A percentile compares a stretch with the other conserved stretches of the same genome.
These are phyloP conservation scores for Erebia aethiops DNA, from an alignment of 2,888 invertebrate genomes.

Conservation along the genomic window DNA sequence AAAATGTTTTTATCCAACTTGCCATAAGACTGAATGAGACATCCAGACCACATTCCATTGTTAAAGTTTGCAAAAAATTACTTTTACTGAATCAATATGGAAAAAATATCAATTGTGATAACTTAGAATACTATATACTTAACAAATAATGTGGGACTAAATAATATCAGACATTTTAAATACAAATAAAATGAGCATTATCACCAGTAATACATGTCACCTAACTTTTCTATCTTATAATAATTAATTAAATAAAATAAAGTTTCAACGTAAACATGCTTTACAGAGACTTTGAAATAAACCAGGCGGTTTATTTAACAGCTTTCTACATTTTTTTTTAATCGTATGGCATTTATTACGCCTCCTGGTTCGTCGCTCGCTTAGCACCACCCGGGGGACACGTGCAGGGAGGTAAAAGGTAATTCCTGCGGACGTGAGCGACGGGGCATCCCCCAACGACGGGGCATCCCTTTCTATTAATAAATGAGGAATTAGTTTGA, in stretches of 20 bases:
- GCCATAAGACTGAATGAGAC: conserved; percentile 58
- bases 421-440: too few relatives aligned
- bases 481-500: too few relatives aligned
- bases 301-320: not conserved
- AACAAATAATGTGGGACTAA: not conserved
- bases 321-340: too few relatives aligned
- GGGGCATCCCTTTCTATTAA: too few relatives aligned
- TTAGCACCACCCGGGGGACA: too few relatives aligned
- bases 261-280: not conserved
- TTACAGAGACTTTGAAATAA: not conserved
- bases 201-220: not conserved
- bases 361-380: too few relatives aligned
- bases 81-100: not conserved
- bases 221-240: not conserved
- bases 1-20: conserved; percentile 32
- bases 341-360: too few relatives aligned
- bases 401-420: too few relatives aligned
- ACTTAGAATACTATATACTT: too few relatives aligned
- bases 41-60: conserved; percentile 58
- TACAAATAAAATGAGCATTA: not conserved
- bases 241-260: not conserved
- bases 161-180: not conserved
- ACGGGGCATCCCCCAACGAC: too few relatives aligned
- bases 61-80: conserved; percentile 16
- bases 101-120: not conserved